phyloP scores from a whole-genome alignment of 1,140 invertebrate species.

The Drosophila pachea region DNA sequence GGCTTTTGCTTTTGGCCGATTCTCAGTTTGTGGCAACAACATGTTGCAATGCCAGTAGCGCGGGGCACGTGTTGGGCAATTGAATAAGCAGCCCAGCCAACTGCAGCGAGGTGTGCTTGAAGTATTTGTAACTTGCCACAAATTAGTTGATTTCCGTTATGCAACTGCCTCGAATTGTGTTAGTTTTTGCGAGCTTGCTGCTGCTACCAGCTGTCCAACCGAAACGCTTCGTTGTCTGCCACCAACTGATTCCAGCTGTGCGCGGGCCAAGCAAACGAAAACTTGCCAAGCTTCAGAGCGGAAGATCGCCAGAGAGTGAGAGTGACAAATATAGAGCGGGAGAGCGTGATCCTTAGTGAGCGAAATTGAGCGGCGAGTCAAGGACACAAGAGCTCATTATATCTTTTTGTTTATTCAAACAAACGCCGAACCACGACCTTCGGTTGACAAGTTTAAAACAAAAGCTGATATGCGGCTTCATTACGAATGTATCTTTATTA shows the following conservation, averaged over 20 bases:
- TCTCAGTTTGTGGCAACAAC: constrained; percentile 32
- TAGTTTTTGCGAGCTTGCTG: background rate
- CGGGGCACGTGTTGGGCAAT: constrained; percentile 18
- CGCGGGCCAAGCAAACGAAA: constrained; percentile 28
- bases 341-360: constrained; percentile 23
- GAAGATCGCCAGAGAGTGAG: background rate
- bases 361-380: constrained; percentile 10
- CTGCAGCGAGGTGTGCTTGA: constrained; percentile 37
- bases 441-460: constrained; percentile 25
- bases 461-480: constrained; percentile 18
- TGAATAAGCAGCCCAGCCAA: background rate
- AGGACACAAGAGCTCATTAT: constrained; percentile 28
- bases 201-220: constrained; percentile 29
- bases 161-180: constrained; percentile 13
- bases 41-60: constrained; percentile 25
- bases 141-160: constrained; percentile 26
- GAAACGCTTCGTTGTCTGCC: constrained; percentile 44
- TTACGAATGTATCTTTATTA: constrained; percentile 7
- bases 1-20: constrained; percentile 14
- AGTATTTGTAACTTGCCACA: constrained; percentile 1
- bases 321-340: constrained; percentile 3
- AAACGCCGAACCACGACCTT: constrained; percentile 34
- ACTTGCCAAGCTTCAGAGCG: constrained; percentile 13
- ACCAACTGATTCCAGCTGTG: constrained; percentile 41
- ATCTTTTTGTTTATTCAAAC: constrained; percentile 24